These are phyloP conservation scores for Ictalurus punctatus DNA, from an alignment of 2,113 vertebrate genomes.

Conservation along the genomic window DNA sequence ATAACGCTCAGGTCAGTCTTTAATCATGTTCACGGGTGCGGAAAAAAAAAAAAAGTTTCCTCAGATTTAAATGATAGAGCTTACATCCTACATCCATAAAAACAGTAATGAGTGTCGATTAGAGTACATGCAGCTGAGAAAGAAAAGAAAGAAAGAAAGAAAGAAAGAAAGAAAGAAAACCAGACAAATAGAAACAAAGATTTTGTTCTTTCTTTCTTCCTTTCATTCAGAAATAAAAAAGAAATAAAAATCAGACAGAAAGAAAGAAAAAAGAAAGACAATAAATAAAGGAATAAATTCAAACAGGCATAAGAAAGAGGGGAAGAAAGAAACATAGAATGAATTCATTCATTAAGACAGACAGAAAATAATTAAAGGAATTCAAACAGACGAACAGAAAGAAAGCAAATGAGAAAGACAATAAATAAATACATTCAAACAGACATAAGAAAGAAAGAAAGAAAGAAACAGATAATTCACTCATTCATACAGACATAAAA, in stretches of 20 bases:
- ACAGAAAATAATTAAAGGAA: neutral
- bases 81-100: neutral
- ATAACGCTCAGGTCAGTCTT: conserved; percentile 46
- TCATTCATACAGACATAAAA: neutral
- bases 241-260: neutral
- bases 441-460: too few relatives aligned
- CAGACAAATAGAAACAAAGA: too few relatives aligned
- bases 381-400: neutral
- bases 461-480: neutral
- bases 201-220: too few relatives aligned
- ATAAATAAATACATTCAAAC: too few relatives aligned
- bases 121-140: neutral
- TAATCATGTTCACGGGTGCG: neutral
- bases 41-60: too few relatives aligned
- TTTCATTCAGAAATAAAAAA: too few relatives aligned
- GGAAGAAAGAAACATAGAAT: too few relatives aligned
- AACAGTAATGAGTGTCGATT: neutral
- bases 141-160: neutral
- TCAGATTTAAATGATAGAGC: neutral
- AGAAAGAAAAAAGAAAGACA: neutral
- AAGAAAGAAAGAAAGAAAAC: neutral
- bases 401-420: neutral
- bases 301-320: too few relatives aligned
- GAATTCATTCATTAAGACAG: neutral
- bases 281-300: neutral